phyloP scores from a whole-genome alignment of 2,888 invertebrate species.

The Ryuthela nishihirai region DNA sequence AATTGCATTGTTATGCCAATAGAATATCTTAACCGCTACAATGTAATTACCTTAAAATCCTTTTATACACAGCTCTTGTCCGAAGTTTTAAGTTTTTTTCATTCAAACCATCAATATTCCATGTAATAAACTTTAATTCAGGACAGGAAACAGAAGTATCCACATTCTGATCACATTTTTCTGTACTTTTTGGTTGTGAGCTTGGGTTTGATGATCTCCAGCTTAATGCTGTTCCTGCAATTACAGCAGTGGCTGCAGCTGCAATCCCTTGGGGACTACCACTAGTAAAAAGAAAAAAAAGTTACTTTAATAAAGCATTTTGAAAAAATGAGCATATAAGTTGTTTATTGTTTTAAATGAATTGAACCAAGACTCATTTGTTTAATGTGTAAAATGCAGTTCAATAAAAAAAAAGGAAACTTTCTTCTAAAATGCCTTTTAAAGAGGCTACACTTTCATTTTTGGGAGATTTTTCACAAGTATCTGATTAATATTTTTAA shows the following conservation, averaged over 20 bases:
- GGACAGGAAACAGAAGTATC: too few species aligned
- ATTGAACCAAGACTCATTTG: too few species aligned
- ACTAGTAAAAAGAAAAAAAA: slow-evolving; percentile 7
- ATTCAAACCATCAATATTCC: slow-evolving; percentile 62
- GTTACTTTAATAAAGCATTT: not conserved
- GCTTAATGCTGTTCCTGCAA: slow-evolving; percentile 23
- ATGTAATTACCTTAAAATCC: slow-evolving; percentile 52
- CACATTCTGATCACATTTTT: too few species aligned
- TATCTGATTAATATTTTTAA: too few species aligned
- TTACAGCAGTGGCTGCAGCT: slow-evolving; percentile 35
- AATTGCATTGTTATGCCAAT: too few species aligned
- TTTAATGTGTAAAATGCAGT: too few species aligned
- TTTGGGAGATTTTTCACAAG: too few species aligned
- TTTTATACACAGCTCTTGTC: slow-evolving; percentile 55
- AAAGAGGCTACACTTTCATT: too few species aligned
- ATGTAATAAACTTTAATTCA: slow-evolving; percentile 54
- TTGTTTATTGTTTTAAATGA: too few species aligned
- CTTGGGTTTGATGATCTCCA: not conserved
- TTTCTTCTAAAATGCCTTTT: too few species aligned
- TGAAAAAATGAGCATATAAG: not conserved
- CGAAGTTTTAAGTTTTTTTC: slow-evolving; percentile 53
- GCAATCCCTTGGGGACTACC: slow-evolving; percentile 21
- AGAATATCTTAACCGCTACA: too few species aligned
- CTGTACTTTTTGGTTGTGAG: not conserved
- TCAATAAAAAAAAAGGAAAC: too few species aligned